A percentile compares a stretch with the other conserved stretches of the same genome.
These are phyloP conservation scores for Dromas ardeola DNA, from an alignment of 2,113 vertebrate species.

Conservation along the genomic window DNA sequence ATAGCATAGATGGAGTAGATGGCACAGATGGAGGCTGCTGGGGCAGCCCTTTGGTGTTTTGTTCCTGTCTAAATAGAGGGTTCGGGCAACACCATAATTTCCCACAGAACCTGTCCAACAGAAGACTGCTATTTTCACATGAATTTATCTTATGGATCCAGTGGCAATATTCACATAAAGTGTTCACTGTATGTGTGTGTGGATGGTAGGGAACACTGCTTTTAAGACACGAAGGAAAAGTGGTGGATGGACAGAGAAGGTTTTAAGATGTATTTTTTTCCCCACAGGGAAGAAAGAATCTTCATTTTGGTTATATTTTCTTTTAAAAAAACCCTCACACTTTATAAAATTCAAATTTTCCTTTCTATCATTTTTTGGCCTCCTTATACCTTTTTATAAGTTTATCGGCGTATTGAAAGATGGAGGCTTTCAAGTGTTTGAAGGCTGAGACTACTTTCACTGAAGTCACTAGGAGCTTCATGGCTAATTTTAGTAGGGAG, in stretches of 20 bases:
- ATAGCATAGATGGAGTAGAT: neutral
- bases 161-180: neutral
- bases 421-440: neutral
- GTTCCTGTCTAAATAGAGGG: neutral
- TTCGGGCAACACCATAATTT: neutral
- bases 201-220: neutral
- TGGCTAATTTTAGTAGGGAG: slow-evolving; percentile 29
- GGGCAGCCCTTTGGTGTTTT: neutral
- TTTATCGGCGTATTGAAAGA: neutral
- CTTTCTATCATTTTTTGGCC: neutral
- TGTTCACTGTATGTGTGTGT: neutral
- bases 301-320: neutral
- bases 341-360: neutral
- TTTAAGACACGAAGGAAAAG: neutral
- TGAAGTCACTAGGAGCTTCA: neutral
- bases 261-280: neutral
- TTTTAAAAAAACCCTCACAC: neutral
- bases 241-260: neutral
- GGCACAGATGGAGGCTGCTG: neutral
- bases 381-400: neutral
- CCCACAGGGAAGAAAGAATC: neutral
- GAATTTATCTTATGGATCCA: neutral
- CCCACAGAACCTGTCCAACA: neutral
- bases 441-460: neutral
- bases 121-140: neutral